Evolutionary conservation across 37 sponge, comb jelly and placozoan species (phyloP).

Genomic region (Eunapius fragilis): DNA sequence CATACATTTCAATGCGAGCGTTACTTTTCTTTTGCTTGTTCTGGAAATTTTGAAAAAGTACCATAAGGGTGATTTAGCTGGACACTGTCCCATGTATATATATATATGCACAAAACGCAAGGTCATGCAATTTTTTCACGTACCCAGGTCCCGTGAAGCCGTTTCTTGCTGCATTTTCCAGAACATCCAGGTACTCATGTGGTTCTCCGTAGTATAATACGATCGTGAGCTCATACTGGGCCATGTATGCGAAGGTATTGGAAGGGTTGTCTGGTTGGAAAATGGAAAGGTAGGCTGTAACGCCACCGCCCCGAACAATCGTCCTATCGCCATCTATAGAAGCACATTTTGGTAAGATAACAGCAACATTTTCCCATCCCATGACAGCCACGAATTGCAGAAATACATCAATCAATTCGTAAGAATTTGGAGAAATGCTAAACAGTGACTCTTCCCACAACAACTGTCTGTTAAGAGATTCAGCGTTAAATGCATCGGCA

Average conservation of each 20-base stretch:
- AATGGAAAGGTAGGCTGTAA: neutral
- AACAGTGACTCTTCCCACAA: neutral
- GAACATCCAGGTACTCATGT: neutral
- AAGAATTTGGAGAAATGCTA: neutral
- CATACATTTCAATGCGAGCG: no score
- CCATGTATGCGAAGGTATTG: neutral
- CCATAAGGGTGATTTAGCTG: no score
- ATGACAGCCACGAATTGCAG: neutral
- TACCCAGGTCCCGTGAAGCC: neutral
- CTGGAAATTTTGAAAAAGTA: no score
- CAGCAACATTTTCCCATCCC: neutral
- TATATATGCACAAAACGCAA: neutral
- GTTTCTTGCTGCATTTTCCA: neutral
- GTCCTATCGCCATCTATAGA: neutral
- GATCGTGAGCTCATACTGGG: neutral
- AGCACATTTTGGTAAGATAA: neutral
- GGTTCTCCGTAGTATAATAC: neutral
- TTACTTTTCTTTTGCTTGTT: no score
- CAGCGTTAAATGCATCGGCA: neutral
- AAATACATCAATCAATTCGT: neutral
- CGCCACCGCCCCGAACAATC: neutral
- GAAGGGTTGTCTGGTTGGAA: neutral
- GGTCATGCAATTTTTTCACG: neutral
- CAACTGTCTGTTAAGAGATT: neutral
- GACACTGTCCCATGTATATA: no score